Base-by-base conservation (phyloP, 1,140 invertebrate genomes). In the Heliconius himera region DNA sequence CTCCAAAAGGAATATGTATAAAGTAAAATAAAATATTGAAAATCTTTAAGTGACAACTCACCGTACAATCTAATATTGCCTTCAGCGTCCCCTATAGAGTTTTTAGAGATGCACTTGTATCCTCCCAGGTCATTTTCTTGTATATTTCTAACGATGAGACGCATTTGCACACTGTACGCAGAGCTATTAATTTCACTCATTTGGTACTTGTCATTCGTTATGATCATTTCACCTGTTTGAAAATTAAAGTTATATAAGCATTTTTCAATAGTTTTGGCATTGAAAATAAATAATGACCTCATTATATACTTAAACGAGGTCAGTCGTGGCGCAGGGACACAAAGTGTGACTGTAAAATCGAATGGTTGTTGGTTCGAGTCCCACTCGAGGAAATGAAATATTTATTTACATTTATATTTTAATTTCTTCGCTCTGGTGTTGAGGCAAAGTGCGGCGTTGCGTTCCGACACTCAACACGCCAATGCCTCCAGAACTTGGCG, bases 81-180 rank as follows among this genome's bases (percentile, higher is more conserved):
- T 88, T 98, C 97, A 20, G 98, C 98, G 81, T 97, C 97, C 3
- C 98, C 98, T 78, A 99, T 97, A 49, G 97, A 97, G 94, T 99
- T 99, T 91, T 98, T 98, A 22, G 98, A 98, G 81, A 98, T 98
- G 94, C 98, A 99, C 88, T 97, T 98, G 95, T 99, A 99, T 16
- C 97, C 96, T 3, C 98, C 98, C 86, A 98, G 96, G 94, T 99
- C 98, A 51, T 95, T 95, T 73, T 96, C 95, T 76, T 97, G 96
- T 51, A 99, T 95, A 78, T 97, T 96, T 70, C 96, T 95, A 51
- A 99, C 97, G 26, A 97, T 95, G 33, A 99, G 94, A 70, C 96
- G 95, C 97, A 98, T 97, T 87, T 97, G 96, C 3, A 97, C 96
- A 83, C 97, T 96, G 93, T 98, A 98, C 85, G 97, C 96, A 0